phyloP scores from a whole-genome alignment of 2,113 vertebrate genomes.

The Patagioenas fasciata region DNA sequence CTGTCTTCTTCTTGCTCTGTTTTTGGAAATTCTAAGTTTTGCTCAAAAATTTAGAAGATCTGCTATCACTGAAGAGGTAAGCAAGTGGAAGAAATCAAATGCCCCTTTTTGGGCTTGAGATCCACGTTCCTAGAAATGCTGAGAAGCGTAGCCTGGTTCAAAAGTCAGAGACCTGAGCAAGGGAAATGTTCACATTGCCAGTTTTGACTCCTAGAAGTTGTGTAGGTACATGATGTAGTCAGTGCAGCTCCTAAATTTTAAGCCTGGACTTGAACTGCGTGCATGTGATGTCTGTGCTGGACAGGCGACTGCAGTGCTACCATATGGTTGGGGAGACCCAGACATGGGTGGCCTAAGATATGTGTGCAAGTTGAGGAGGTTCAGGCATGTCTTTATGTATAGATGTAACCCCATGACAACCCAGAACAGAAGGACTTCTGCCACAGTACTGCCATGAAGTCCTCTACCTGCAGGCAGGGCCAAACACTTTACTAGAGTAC shows the following conservation, averaged over 20 bases:
- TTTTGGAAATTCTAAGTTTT: background rate
- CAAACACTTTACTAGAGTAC: background rate
- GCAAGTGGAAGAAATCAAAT: background rate
- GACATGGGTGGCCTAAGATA: background rate
- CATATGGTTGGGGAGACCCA: background rate
- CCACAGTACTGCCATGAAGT: background rate
- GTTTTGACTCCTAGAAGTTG: background rate
- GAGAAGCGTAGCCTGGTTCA: background rate
- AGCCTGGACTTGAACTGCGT: background rate
- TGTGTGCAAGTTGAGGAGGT: rapidly evolving
- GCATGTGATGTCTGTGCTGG: background rate
- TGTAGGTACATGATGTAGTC: rapidly evolving
- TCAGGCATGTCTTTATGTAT: background rate
- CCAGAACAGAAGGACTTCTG: background rate
- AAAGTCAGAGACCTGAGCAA: background rate
- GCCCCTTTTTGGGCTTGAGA: background rate
- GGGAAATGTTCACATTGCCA: background rate
- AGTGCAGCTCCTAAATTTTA: background rate
- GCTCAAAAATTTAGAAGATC: background rate
- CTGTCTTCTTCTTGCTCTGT: background rate
- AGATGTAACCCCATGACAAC: background rate
- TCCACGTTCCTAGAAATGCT: background rate
- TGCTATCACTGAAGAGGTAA: background rate
- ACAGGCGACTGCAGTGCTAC: rapidly evolving
- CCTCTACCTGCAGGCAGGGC: background rate